Percentiles rank a stretch among this genome's conserved stretches.
These are phyloP conservation scores for Falco cherrug DNA, from an alignment of 2,797 vertebrate genomes.

Conservation along the genomic window DNA sequence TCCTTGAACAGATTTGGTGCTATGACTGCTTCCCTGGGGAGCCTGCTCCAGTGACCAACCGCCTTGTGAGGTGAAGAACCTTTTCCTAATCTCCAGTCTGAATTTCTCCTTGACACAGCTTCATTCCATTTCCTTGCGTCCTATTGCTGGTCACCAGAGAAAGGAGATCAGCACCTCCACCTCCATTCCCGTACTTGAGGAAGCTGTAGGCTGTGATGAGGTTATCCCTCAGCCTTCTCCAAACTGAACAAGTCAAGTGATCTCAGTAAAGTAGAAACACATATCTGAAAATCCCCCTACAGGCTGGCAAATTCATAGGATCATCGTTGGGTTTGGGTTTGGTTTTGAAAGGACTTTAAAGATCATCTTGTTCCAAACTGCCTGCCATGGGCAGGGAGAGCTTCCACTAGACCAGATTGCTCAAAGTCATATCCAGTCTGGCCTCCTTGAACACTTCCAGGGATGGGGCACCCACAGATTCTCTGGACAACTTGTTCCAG, in stretches of 20 bases:
- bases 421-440: too few relatives aligned
- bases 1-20: background rate
- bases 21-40: background rate
- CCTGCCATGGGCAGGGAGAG: too few relatives aligned
- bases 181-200: background rate
- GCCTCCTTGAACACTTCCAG: too few relatives aligned
- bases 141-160: background rate
- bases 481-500: too few relatives aligned
- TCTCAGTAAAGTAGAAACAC: background rate
- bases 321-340: too few relatives aligned
- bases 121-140: too few relatives aligned
- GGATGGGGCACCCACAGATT: too few relatives aligned
- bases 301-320: background rate
- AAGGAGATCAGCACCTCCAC: background rate
- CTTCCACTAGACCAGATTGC: too few relatives aligned
- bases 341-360: too few relatives aligned
- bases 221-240: too few relatives aligned
- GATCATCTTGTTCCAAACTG: too few relatives aligned
- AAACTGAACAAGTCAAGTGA: background rate
- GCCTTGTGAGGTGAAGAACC: background rate
- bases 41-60: background rate
- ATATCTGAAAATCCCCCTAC: background rate
- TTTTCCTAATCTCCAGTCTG: background rate
- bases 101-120: too few relatives aligned
- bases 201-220: fast-evolving